Evolutionary conservation across 2,113 vertebrate genomes (phyloP).

Genomic region (Microtus oregoni): DNA sequence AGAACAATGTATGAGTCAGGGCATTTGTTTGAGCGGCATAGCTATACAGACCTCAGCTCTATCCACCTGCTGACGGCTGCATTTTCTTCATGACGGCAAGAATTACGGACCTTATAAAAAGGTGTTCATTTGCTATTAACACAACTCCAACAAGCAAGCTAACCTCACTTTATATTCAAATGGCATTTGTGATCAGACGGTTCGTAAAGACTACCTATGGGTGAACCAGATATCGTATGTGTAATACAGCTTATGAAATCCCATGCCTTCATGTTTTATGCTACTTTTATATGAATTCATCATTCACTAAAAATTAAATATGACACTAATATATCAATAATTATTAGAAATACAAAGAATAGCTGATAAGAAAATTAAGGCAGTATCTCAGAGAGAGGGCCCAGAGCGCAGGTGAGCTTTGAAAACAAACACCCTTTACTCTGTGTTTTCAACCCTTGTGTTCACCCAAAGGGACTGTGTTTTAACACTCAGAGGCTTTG

Average conservation of each 20-base stretch:
- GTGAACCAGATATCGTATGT: background rate
- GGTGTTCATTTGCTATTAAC: background rate
- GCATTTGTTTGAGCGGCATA: background rate
- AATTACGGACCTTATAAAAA: slow-evolving; percentile 26
- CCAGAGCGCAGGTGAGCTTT: background rate
- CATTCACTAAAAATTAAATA: background rate
- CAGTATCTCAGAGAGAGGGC: background rate
- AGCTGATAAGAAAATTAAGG: background rate
- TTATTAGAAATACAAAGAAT: background rate
- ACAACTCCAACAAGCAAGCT: background rate
- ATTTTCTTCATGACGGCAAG: background rate
- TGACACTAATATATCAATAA: background rate
- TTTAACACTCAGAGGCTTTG: background rate
- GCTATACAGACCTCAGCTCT: background rate
- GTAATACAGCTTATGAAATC: background rate
- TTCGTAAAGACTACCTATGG: background rate
- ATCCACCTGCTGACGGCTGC: background rate
- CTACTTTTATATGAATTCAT: background rate
- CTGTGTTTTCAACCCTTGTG: too few species aligned
- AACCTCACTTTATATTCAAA: slow-evolving; percentile 1
- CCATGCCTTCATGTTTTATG: background rate
- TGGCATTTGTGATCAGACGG: background rate
- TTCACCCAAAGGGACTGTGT: background rate
- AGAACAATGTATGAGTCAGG: background rate
- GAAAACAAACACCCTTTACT: background rate